These are phyloP conservation scores for Sus scrofa DNA, from an alignment of 2,113 vertebrate genomes.

Conservation along the genomic window DNA sequence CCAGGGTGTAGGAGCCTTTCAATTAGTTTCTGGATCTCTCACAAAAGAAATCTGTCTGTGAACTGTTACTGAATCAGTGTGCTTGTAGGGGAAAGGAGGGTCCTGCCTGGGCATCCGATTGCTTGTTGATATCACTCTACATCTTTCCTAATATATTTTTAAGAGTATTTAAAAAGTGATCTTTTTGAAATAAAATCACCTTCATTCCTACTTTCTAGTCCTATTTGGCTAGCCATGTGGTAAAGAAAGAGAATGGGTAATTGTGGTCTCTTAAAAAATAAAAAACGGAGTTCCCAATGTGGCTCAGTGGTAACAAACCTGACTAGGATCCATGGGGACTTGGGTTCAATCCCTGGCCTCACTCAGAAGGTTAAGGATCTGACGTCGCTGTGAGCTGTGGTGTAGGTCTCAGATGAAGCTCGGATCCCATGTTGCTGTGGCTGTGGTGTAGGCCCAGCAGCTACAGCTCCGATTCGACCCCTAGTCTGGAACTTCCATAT, in stretches of 20 bases:
- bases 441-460: no score
- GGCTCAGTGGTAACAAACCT: no score
- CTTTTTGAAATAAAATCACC: background rate
- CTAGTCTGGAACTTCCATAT: no score
- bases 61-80: background rate
- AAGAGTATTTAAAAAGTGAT: background rate
- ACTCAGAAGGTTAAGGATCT: no score
- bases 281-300: background rate
- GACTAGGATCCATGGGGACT: no score
- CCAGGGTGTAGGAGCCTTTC: background rate
- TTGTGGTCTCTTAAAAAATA: background rate
- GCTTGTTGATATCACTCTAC: background rate
- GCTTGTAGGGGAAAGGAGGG: background rate
- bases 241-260: background rate
- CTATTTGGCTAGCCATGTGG: background rate
- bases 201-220: background rate
- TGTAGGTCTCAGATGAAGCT: no score
- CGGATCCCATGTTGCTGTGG: no score
- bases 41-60: no score
- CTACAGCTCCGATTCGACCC: no score
- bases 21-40: background rate
- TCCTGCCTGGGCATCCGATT: no score
- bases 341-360: no score
- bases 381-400: no score
- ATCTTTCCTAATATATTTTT: background rate